Evolutionary conservation across 2,797 vertebrate genomes (phyloP), one percentile per base, ranked within the genome.

Genomic region (Gephyroberyx darwinii): DNA sequence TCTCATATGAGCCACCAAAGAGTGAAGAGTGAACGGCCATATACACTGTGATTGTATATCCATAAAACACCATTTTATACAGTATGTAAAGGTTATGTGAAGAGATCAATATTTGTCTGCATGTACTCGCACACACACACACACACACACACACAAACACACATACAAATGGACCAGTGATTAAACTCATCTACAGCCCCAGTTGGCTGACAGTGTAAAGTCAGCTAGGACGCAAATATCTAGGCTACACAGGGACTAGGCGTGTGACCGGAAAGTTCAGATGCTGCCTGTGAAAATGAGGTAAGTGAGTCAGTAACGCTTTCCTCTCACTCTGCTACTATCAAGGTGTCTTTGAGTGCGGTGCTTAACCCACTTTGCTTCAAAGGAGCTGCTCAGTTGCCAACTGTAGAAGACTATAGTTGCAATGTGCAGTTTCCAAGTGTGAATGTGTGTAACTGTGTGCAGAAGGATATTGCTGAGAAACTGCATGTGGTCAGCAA

Each of bases 271-370:
- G 63, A 19, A 51, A 73, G 58, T 50, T 73, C 50, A 69, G 33
- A 67, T 71, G 56, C 37, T 54, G 53, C n/a, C 30, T 30, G 35
- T 35, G 53, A 58, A 69, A 80, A 33, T 43, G 35, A 7, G 5
- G 30, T 2, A 58, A 48, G n/a, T 58, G 37, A 31, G 26, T 47
- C 1, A 0, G 20, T 57, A 26, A 68, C 35, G 19, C 48, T 64
- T 37, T 64, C 56, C 56, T 54, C 52, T 54, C 12, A 57, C 30
- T 58, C 26, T 37, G 8, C 37, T 13, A 3, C 68, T 41, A 26
- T 56, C 39, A 35, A 52, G 26, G 45, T 33, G 33, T 41, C 33
- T 73, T 68, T 50, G 1, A 65, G n/a, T 22, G 17, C 60, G 19
- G 31, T 12, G 10, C 55, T 20, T 2, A 20, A 61, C 17, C 26